phyloP scores from a whole-genome alignment of 2,113 vertebrate genomes.

The human (Homo sapiens) region GRCh38 chr13:87535001-87535500 shows the following conservation, averaged over 20 bases:
- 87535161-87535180: neutral
- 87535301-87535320: neutral
- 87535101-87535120: neutral
- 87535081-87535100: neutral
- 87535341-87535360: neutral
- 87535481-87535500: neutral
- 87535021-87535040: neutral
- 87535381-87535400: neutral
- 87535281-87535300: neutral
- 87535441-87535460: neutral
- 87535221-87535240: neutral
- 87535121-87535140: neutral
- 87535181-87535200: neutral
- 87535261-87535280: neutral
- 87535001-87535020: neutral
- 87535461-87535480: neutral
- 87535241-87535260: neutral
- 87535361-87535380: neutral
- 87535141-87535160: neutral
- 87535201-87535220: neutral
- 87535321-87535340: neutral
- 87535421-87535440: neutral
- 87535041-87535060: neutral
- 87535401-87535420: neutral
- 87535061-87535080: neutral